Conservation (phyloP, 2,888 invertebrate species). For the Chrysolina haemoptera region DNA sequence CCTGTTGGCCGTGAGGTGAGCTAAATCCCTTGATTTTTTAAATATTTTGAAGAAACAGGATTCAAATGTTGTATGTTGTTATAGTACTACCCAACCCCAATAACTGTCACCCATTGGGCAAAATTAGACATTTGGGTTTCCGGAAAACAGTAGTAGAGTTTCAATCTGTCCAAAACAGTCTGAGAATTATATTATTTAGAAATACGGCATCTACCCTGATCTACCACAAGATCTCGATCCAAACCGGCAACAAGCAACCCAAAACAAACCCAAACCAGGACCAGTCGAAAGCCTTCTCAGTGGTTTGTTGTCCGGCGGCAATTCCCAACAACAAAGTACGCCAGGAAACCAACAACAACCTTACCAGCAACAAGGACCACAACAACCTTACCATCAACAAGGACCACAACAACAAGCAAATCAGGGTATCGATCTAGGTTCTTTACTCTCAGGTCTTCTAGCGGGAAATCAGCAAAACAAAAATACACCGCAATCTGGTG, state of each 20-base stretch:
- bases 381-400: constrained; percentile 29
- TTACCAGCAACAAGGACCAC: constrained; percentile 34
- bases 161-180: constrained; percentile 16
- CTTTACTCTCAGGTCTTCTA: constrained; percentile 41
- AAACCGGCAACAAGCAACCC: constrained; percentile 37
- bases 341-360: too few relatives aligned
- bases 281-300: constrained; percentile 47
- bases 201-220: constrained; percentile 57
- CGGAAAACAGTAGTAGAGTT: constrained; percentile 15
- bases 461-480: constrained; percentile 32
- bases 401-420: constrained; percentile 38
- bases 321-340: constrained; percentile 39
- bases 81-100: too few relatives aligned
- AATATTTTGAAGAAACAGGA: too few relatives aligned
- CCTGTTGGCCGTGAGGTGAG: too few relatives aligned
- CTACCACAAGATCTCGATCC: constrained; percentile 52
- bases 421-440: constrained; percentile 36
- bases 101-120: constrained; percentile 18
- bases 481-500: constrained; percentile 14
- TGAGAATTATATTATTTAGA: constrained; percentile 44
- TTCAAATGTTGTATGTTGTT: too few relatives aligned
- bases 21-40: too few relatives aligned
- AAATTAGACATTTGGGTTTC: constrained; percentile 26
- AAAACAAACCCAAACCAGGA: constrained; percentile 39
- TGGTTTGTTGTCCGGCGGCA: constrained; percentile 45